Base-by-base conservation (phyloP, 2,888 invertebrate species). In the Gnatocerus cornutus region DNA sequence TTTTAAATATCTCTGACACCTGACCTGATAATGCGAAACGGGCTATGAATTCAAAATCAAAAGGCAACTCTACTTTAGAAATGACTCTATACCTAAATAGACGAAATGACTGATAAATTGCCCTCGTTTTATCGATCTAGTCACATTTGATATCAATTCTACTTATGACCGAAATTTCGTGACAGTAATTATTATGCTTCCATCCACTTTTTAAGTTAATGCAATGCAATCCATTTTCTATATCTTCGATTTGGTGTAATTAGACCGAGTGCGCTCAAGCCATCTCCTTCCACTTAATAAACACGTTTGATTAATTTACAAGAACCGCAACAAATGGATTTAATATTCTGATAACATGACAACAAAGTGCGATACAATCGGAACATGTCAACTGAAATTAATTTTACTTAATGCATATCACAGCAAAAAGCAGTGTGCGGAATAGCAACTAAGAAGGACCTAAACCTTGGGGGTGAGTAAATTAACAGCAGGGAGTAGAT, bases 341-440 rank as follows among this genome's bases (percentile, higher is more conserved):
- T 66, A 58, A 66, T 66, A 63, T 63, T 63, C 50, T 39, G 58
- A 66, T 66, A 58, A 66, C 58, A 48, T 59, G 66, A 66, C 58
- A 66, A 68, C 62, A 61, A 68, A 61, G 61, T 68, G 39, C 45
- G 69, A 69, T 69, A 65, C 16, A 65, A 69, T 69, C 69, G 61
- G 12, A 14, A 64, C 59, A 59, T 69, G 69, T 69, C 64, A 65
- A 50, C 52, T 48, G 30, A 64, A 66, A 69, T 69, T 69, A 69
- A 69, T 69, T 69, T 69, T 30, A 46, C 61, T 65, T 69, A 69
- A 69, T 65, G 69, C 69, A 48, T 65, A 69, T 58, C 69, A 69
- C 64, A 52, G 64, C 69, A 69, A 69, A 69, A 69, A 64, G 64
- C 69, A 50, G 16, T 50, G 58, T 64, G 43, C 30, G 46, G 69